Percentiles rank a stretch among this genome's conserved stretches.
These are phyloP conservation scores for Pseudochirops cupreus DNA, from an alignment of 2,797 vertebrate genomes.

Conservation along the genomic window DNA sequence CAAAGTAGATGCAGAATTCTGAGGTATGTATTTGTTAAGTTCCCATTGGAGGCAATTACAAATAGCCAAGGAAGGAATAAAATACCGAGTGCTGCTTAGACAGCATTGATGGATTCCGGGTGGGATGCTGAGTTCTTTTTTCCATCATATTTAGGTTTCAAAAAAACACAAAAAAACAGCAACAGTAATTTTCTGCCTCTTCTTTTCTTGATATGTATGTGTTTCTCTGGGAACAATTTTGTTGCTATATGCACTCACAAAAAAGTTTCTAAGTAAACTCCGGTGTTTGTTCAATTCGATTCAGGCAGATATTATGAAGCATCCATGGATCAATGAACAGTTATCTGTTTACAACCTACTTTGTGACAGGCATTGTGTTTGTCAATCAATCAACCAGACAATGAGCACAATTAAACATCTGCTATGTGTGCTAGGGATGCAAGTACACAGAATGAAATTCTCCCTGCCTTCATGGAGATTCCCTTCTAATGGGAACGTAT, in stretches of 20 bases:
- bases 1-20: not conserved
- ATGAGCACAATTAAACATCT: not conserved
- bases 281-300: not conserved
- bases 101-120: not conserved
- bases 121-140: not conserved
- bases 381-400: not conserved
- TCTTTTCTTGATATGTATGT: not conserved
- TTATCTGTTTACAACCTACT: not conserved
- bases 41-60: not conserved
- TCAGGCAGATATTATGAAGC: not conserved
- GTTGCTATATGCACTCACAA: not conserved
- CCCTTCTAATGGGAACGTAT: too few relatives aligned
- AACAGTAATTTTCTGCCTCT: slow-evolving; percentile 4
- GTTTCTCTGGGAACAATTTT: slow-evolving; percentile 50
- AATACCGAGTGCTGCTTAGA: slow-evolving; percentile 14
- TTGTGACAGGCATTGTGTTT: not conserved
- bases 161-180: not conserved
- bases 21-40: not conserved
- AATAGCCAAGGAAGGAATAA: not conserved
- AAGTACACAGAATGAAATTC: not conserved
- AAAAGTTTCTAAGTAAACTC: not conserved
- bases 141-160: slow-evolving; percentile 35
- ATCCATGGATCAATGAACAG: not conserved
- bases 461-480: not conserved
- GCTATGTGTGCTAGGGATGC: not conserved